These are phyloP conservation scores for Actinia equina DNA, from an alignment of 64 coral and sea anemone genomes.

Conservation along the genomic window DNA sequence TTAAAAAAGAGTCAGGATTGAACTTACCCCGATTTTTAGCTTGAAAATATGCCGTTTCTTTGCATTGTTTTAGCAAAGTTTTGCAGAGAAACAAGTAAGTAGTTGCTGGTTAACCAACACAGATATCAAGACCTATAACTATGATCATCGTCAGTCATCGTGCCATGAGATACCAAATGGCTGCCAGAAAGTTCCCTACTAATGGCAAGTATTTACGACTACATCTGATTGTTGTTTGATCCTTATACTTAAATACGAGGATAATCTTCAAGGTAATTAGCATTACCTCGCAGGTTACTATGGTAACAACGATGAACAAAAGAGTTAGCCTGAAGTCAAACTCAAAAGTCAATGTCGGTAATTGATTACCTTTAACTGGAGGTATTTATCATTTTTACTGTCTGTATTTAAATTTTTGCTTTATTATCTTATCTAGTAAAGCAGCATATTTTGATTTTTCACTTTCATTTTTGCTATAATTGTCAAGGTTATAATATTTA, in stretches of 20 bases:
- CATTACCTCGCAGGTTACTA: neutral
- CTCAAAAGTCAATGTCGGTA: neutral
- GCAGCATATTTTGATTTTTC: neutral
- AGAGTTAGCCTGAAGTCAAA: neutral
- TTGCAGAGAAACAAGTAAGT: too few relatives aligned
- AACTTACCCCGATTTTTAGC: too few relatives aligned
- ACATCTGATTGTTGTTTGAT: neutral
- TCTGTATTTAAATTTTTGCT: neutral
- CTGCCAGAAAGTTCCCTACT: neutral
- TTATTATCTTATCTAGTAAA: neutral
- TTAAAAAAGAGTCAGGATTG: too few relatives aligned
- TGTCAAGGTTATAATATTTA: neutral
- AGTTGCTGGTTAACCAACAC: too few relatives aligned
- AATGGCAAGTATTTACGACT: neutral
- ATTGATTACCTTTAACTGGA: neutral
- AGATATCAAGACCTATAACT: too few relatives aligned
- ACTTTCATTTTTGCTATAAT: neutral
- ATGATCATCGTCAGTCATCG: too few relatives aligned
- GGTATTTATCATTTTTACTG: neutral
- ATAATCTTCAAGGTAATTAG: neutral
- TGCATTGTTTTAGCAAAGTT: too few relatives aligned
- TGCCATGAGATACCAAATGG: neutral
- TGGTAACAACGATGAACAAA: neutral
- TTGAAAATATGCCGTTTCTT: too few relatives aligned
- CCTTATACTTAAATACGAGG: neutral